phyloP scores from a whole-genome alignment of 2,113 vertebrate species.

The Proteles cristata region DNA sequence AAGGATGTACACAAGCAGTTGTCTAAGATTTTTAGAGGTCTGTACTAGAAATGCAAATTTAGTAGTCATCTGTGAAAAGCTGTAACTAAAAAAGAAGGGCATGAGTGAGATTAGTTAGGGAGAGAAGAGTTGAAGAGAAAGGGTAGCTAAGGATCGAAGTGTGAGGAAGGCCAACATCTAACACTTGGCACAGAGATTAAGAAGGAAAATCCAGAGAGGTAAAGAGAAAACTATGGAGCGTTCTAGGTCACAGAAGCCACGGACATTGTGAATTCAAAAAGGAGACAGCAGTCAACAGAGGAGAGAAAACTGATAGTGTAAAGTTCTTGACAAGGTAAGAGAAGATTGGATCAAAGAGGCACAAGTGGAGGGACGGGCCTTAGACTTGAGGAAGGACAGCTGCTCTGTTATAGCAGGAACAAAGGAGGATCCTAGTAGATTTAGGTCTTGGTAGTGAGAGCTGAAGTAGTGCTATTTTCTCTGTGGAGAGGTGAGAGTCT shows the following conservation, averaged over 20 bases:
- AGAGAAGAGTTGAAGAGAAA: conserved; percentile 47
- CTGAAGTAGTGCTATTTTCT: conserved; percentile 34
- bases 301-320: conserved; percentile 7
- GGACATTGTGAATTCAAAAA: conserved; percentile 16
- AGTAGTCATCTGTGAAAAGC: conserved; percentile 2
- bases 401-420: background rate
- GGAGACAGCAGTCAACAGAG: background rate
- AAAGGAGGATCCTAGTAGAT: background rate
- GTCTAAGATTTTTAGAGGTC: conserved; percentile 9
- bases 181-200: background rate
- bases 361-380: background rate
- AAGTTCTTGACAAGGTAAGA: conserved; percentile 43
- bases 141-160: conserved; percentile 18
- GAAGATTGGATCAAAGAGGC: background rate
- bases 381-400: background rate
- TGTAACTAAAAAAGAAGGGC: conserved; percentile 2
- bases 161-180: background rate
- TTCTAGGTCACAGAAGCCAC: conserved; percentile 43
- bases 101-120: background rate
- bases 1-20: background rate
- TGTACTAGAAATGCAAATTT: conserved; percentile 33
- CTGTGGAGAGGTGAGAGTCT: background rate
- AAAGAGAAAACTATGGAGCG: background rate
- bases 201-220: background rate
- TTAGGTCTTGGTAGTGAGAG: background rate